These are phyloP conservation scores for Poecilia latipinna DNA, from an alignment of 2,113 vertebrate species.

Conservation along the genomic window DNA sequence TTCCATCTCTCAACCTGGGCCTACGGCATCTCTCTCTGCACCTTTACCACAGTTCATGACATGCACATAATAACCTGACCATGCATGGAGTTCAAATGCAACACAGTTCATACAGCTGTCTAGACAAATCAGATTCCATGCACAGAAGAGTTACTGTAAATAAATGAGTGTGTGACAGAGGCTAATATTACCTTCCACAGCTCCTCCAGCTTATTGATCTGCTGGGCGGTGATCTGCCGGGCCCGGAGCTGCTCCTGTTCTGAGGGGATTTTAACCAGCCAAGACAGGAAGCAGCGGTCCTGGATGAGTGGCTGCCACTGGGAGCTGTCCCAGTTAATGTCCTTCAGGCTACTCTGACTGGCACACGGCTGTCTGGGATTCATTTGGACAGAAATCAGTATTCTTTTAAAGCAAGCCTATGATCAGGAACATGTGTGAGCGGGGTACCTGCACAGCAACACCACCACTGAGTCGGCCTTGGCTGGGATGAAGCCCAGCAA, in stretches of 20 bases:
- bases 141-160: too few relatives aligned
- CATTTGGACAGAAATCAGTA: background rate
- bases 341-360: conserved; percentile 98
- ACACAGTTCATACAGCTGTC: too few relatives aligned
- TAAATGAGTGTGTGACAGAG: background rate
- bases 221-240: conserved; percentile 96
- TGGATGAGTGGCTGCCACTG: conserved; percentile 99
- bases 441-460: conserved; percentile 92
- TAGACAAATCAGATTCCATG: too few relatives aligned
- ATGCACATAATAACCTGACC: too few relatives aligned
- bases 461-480: conserved; percentile 96
- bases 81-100: too few relatives aligned
- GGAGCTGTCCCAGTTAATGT: conserved; percentile 99
- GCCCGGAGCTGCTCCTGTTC: conserved; percentile 97
- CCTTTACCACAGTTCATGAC: too few relatives aligned
- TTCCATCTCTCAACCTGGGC: too few relatives aligned
- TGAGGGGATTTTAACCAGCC: conserved; percentile 98
- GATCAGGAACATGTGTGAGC: too few relatives aligned
- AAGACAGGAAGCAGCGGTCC: conserved; percentile 97
- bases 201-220: conserved; percentile 98
- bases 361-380: conserved; percentile 93
- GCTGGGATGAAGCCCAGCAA: conserved; percentile 98
- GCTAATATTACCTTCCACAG: conserved; percentile 90
- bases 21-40: too few relatives aligned
- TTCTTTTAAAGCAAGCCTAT: too few relatives aligned